These are phyloP conservation scores for Drepana falcataria DNA, from an alignment of 2,888 invertebrate species.

Conservation along the genomic window DNA sequence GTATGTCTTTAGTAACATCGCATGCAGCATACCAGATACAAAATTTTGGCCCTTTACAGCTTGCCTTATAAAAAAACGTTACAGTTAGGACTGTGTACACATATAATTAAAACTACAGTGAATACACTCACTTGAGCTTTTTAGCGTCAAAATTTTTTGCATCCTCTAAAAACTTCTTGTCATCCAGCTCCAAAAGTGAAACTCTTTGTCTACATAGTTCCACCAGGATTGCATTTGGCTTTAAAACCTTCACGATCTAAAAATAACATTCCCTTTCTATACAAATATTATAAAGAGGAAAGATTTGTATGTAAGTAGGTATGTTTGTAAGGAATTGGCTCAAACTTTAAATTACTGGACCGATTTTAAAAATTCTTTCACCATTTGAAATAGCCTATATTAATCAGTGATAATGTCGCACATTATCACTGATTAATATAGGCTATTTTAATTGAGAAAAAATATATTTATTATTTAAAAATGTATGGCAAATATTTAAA, in stretches of 20 bases:
- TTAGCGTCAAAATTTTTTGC: slow-evolving; percentile 63
- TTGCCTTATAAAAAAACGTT: slow-evolving; percentile 31
- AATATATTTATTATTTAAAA: too few relatives aligned
- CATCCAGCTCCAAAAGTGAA: slow-evolving; percentile 63
- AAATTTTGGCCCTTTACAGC: slow-evolving; percentile 67
- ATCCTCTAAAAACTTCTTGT: slow-evolving; percentile 69
- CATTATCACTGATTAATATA: too few relatives aligned
- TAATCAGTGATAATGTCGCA: too few relatives aligned
- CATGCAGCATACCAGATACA: slow-evolving; percentile 67
- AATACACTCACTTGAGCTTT: slow-evolving; percentile 55
- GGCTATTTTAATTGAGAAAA: too few relatives aligned
- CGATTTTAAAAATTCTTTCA: too few relatives aligned
- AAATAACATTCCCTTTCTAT: slow-evolving; percentile 2
- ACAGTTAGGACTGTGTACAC: not conserved
- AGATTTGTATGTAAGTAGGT: too few relatives aligned
- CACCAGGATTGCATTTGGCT: slow-evolving; percentile 66
- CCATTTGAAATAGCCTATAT: too few relatives aligned
- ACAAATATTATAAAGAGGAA: too few relatives aligned
- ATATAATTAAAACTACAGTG: not conserved
- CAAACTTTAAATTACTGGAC: too few relatives aligned
- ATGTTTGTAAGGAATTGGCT: too few relatives aligned
- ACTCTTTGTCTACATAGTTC: slow-evolving; percentile 69
- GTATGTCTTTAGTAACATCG: slow-evolving; percentile 69
- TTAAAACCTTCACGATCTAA: slow-evolving; percentile 56
- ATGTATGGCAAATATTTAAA: too few relatives aligned